Percentiles rank a stretch among this genome's conserved stretches.
These are phyloP conservation scores for Mythimna ferrago DNA, from an alignment of 2,888 invertebrate species.

Conservation along the genomic window DNA sequence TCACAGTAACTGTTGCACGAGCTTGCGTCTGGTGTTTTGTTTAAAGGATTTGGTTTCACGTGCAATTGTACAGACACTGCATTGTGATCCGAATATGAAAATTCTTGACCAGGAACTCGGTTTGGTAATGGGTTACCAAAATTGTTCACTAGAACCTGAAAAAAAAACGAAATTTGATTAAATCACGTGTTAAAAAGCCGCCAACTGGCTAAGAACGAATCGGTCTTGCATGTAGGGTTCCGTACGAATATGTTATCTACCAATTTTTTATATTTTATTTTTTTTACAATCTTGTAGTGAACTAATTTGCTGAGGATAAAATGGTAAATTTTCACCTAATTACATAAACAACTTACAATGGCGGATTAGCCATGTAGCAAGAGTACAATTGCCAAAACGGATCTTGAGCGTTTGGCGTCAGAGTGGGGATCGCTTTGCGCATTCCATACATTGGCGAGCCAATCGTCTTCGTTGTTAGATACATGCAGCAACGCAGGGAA, in stretches of 20 bases:
- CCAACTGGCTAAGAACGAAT: not conserved
- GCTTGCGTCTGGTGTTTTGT: not conserved
- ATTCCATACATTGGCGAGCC: no score
- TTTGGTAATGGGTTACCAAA: slow-evolving; percentile 94
- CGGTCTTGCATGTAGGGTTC: not conserved
- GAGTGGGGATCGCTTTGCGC: no score
- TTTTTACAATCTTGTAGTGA: no score
- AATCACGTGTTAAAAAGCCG: not conserved
- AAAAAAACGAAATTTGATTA: slow-evolving; percentile 34
- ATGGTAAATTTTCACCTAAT: no score
- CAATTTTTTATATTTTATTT: not conserved
- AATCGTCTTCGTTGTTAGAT: no score
- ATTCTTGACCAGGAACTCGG: slow-evolving; percentile 93
- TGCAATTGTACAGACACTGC: slow-evolving; percentile 92
- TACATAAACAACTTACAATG: no score
- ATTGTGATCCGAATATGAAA: slow-evolving; percentile 98
- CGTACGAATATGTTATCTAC: not conserved
- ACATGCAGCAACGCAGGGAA: no score
- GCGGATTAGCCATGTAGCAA: no score
- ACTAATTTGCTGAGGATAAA: no score
- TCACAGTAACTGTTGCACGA: slow-evolving; percentile 3
- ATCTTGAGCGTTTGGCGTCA: no score
- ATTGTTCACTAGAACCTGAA: slow-evolving; percentile 82
- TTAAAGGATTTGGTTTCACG: slow-evolving; percentile 63
- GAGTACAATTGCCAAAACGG: no score